phyloP scores from a whole-genome alignment of 2,888 invertebrate species.

The Helicoverpa assulta region DNA sequence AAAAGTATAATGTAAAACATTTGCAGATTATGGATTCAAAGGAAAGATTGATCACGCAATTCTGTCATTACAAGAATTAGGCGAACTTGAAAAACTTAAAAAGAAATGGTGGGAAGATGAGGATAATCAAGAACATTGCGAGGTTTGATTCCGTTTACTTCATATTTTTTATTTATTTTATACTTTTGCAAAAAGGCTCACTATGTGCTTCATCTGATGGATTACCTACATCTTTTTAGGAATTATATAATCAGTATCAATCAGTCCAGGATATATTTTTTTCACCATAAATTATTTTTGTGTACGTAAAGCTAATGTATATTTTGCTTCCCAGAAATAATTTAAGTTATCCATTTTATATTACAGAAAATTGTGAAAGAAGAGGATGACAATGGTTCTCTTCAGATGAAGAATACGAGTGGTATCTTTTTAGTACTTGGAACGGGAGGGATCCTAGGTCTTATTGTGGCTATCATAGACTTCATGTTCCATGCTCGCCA shows the following conservation, averaged over 20 bases:
- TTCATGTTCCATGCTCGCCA: constrained; percentile 96
- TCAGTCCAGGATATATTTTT: too few species aligned
- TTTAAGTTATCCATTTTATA: neutral
- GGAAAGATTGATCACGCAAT: constrained; percentile 95
- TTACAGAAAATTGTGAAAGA: constrained; percentile 69
- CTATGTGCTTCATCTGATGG: too few species aligned
- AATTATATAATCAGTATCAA: too few species aligned
- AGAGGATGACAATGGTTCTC: constrained; percentile 87
- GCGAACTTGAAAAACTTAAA: constrained; percentile 93
- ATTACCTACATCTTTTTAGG: too few species aligned
- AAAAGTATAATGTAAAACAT: neutral
- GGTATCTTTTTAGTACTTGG: constrained; percentile 97
- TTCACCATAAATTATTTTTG: too few species aligned
- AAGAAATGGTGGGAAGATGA: constrained; percentile 97
- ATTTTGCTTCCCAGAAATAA: too few species aligned
- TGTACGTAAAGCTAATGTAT: too few species aligned
- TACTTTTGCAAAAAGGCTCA: too few species aligned
- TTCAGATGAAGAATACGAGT: constrained; percentile 96
- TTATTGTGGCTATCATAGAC: constrained; percentile 94
- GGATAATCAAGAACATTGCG: constrained; percentile 84
- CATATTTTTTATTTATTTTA: neutral
- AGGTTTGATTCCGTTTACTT: constrained; percentile 60
- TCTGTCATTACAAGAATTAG: constrained; percentile 96
- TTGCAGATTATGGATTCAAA: constrained; percentile 93
- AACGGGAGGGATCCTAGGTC: constrained; percentile 92